phyloP scores from a whole-genome alignment of 1,140 invertebrate genomes.

The Drosophila varians region DNA sequence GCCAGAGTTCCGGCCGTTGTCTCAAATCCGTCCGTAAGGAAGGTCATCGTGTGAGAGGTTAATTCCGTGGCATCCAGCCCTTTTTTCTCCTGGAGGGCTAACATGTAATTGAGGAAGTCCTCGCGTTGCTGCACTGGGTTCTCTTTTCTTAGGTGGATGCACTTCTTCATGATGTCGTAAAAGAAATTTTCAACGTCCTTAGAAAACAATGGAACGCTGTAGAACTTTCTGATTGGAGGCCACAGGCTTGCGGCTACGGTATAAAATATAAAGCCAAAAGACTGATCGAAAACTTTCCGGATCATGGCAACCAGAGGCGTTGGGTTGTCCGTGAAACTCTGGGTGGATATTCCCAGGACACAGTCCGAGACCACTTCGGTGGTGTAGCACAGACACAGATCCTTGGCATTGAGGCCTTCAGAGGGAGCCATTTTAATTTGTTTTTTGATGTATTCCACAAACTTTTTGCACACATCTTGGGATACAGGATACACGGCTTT shows the following conservation, averaged over 20 bases:
- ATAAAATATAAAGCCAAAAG: constrained; percentile 37
- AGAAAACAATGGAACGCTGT: constrained; percentile 28
- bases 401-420: constrained; percentile 38
- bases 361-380: constrained; percentile 84
- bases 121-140: constrained; percentile 48
- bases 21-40: constrained; percentile 66
- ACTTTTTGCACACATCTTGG: constrained; percentile 39
- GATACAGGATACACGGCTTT: constrained; percentile 61
- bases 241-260: constrained; percentile 28
- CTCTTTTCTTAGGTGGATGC: constrained; percentile 58
- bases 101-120: constrained; percentile 82
- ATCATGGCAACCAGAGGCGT: constrained; percentile 44
- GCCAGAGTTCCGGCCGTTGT: constrained; percentile 51
- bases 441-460: constrained; percentile 48
- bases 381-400: constrained; percentile 79
- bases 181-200: constrained; percentile 66
- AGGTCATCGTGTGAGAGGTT: constrained; percentile 56
- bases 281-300: constrained; percentile 45
- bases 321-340: constrained; percentile 60
- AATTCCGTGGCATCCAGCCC: constrained; percentile 32
- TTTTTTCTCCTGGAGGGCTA: constrained; percentile 77
- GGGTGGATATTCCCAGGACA: constrained; percentile 83
- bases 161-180: constrained; percentile 49
- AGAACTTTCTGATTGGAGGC: constrained; percentile 49
- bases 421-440: constrained; percentile 39